These are phyloP conservation scores for Rana temporaria DNA, from an alignment of 2,113 vertebrate species.

Conservation along the genomic window DNA sequence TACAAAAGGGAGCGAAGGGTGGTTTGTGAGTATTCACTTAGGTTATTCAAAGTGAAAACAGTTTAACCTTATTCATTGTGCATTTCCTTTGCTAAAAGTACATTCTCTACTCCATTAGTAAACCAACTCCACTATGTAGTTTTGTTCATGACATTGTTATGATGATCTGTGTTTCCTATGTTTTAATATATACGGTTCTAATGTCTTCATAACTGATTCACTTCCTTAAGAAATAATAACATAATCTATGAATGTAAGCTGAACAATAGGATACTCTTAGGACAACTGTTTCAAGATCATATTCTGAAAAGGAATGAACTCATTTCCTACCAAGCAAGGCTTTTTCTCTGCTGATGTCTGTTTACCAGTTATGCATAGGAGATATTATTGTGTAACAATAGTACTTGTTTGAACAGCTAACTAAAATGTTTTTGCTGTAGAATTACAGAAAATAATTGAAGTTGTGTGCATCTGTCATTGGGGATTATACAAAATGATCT, in stretches of 20 bases:
- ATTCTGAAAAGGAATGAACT: slow-evolving; percentile 87
- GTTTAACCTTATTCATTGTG: too few relatives aligned
- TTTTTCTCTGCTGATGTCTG: slow-evolving; percentile 83
- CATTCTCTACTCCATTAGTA: too few relatives aligned
- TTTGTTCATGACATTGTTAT: slow-evolving; percentile 62
- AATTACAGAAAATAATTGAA: too few relatives aligned
- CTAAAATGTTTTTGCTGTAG: neutral
- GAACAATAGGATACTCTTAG: slow-evolving; percentile 83
- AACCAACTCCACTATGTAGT: too few relatives aligned
- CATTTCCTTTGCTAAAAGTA: too few relatives aligned
- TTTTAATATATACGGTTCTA: slow-evolving; percentile 70
- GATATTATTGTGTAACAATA: slow-evolving; percentile 79
- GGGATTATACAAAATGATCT: too few relatives aligned
- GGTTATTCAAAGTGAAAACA: too few relatives aligned
- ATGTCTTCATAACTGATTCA: slow-evolving; percentile 75
- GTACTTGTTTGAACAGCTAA: slow-evolving; percentile 63
- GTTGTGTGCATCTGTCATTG: too few relatives aligned
- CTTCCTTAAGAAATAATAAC: slow-evolving; percentile 82
- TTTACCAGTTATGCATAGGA: slow-evolving; percentile 81
- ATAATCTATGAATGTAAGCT: slow-evolving; percentile 70
- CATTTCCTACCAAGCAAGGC: slow-evolving; percentile 82
- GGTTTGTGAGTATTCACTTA: too few relatives aligned
- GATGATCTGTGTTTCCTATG: slow-evolving; percentile 64
- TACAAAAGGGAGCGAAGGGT: too few relatives aligned
- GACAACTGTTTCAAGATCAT: slow-evolving; percentile 88